Base-by-base conservation (phyloP, 2,888 invertebrate species). In the Encarsia formosa region DNA sequence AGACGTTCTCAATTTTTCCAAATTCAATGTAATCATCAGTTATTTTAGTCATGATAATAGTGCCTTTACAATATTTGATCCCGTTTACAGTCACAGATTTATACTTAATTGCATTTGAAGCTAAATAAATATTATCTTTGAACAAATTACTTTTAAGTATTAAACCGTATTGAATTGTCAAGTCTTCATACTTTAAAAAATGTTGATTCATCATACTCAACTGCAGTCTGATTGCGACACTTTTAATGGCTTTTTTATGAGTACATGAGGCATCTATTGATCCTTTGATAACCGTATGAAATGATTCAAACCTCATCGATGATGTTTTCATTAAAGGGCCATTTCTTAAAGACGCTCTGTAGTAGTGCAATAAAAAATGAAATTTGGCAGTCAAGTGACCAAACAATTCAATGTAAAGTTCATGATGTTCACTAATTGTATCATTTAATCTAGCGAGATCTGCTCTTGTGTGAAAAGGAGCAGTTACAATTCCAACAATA, bases 361-460 rank as follows among this genome's bases (percentile, higher is more conserved):
- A 5, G 13, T 47, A 39, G n/a, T 47, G 47, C 1, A 39, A 16
- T 37, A 42, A 3, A 2, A 34, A n/a, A 24, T 49, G 41, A 41
- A 41, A 41, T 13, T 34, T 49, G 11, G 31, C 11, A 26, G 41
- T 49, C 16, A 38, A 31, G 22, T 15, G 9, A 8, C 39, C 47
- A 31, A 31, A 29, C 3, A 29, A 11, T 11, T 39, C 1, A 2
- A 39, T 20, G 31, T 35, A 45, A 13, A 26, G n/a, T 3, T n/a
- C 11, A 19, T 34, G 18, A 13, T 34, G 34, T 18, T 37, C 24
- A 6, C 18, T 37, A 24, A 37, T 45, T 6, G 18, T 1, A 6
- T 15, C 29, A 20, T 37, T 15, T 5, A 48, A 3, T 32, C n/a
- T 5, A 32, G n/a, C 13, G 18, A 48, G 31, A 15, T 19, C 2